Conservation (phyloP, 2,888 invertebrate genomes). For the Hypena proboscidalis region DNA sequence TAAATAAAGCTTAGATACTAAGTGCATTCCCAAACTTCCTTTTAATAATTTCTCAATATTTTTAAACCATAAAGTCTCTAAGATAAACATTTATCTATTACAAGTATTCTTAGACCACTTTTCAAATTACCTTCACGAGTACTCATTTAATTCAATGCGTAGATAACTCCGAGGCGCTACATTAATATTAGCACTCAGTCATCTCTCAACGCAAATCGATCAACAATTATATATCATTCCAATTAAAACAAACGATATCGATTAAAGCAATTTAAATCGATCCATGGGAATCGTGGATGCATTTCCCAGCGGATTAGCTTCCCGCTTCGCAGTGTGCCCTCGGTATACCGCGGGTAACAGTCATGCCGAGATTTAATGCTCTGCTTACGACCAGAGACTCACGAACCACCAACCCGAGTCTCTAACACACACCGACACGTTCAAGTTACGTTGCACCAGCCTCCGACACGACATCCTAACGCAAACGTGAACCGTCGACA, state of each 20-base stretch:
- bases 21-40: too few relatives aligned
- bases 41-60: too few relatives aligned
- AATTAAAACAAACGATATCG: constrained; percentile 50
- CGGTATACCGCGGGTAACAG: constrained; percentile 55
- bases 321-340: constrained; percentile 50
- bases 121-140: too few relatives aligned
- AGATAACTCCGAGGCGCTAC: too few relatives aligned
- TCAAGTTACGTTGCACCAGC: constrained; percentile 32
- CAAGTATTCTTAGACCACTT: too few relatives aligned
- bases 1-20: too few relatives aligned
- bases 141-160: too few relatives aligned
- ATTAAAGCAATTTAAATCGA: constrained; percentile 62
- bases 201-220: constrained; percentile 23
- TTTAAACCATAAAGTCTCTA: too few relatives aligned
- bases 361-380: constrained; percentile 73
- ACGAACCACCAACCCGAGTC: constrained; percentile 51
- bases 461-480: constrained; percentile 29
- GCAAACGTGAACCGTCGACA: constrained; percentile 31
- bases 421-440: constrained; percentile 35
- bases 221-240: constrained; percentile 36
- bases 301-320: constrained; percentile 59
- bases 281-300: constrained; percentile 62
- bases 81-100: too few relatives aligned
- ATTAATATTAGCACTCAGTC: constrained; percentile 12
- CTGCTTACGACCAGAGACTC: constrained; percentile 53